Conservation (phyloP, 2,888 invertebrate genomes). For the Himalopsyche tibetana region DNA sequence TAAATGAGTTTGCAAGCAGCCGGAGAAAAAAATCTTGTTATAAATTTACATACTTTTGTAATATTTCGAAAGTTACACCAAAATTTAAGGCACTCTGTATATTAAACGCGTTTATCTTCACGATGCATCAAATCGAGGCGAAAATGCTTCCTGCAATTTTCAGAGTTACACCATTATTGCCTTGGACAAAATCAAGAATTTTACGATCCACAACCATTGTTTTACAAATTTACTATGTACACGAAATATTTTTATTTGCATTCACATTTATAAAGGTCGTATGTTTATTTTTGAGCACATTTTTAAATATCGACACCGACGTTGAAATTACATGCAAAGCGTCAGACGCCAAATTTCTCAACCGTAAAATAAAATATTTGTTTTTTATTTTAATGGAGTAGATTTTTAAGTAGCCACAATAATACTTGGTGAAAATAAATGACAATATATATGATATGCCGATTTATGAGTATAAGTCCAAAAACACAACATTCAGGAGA, state of each 20-base stretch:
- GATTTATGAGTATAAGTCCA: too few relatives aligned
- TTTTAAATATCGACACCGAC: neutral
- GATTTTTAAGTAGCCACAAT: too few relatives aligned
- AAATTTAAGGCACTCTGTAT: neutral
- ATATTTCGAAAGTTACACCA: neutral
- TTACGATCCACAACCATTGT: constrained; percentile 31
- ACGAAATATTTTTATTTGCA: neutral
- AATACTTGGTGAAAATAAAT: too few relatives aligned
- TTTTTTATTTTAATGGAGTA: too few relatives aligned
- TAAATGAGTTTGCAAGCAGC: too few relatives aligned
- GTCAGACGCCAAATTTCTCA: neutral
- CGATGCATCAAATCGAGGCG: constrained; percentile 8
- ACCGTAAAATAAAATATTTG: too few relatives aligned
- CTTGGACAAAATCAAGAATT: constrained; percentile 29
- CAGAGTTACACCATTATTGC: constrained; percentile 1
- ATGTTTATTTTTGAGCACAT: neutral
- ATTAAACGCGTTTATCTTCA: constrained; percentile 16
- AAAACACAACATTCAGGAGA: too few relatives aligned
- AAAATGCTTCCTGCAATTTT: constrained; percentile 31
- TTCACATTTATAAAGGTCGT: constrained; percentile 12
- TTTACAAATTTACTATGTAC: constrained; percentile 2
- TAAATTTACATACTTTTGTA: too few relatives aligned
- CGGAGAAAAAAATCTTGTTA: too few relatives aligned
- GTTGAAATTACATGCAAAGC: neutral
- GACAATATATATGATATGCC: too few relatives aligned